Base-by-base conservation (phyloP, 2,113 vertebrate genomes). In the Ammodytes marinus region DNA sequence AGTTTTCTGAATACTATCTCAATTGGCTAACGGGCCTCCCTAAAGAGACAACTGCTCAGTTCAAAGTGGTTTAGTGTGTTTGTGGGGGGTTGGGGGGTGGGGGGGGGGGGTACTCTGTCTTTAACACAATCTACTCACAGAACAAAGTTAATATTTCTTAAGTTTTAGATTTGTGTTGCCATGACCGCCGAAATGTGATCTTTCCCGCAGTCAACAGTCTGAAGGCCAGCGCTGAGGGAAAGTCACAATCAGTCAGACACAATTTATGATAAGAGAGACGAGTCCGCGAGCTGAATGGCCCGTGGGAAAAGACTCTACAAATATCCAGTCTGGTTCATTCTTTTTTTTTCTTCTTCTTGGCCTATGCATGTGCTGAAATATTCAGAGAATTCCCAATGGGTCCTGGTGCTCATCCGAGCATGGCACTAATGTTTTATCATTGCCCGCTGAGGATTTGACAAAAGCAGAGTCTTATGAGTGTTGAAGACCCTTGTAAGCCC, bases 301-400 rank as follows among this genome's bases (percentile, higher is more conserved):
- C 73, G 74, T 94, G 93, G 93, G 93, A 95, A 95, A 91, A 57
- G 45, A 81, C 71, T 86, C 87, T 77, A 72, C 84, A 90, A 91
- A 93, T 90, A 89, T 88, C 90, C 67, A 74, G 69, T 79, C 59
- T 83, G 70, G 88, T 90, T 90, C 83, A 88, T 84, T 88, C 74
- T 69, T 65, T 40, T 5, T 42, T 54, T 72, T 19, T 87, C 67
- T 45, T 57, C 82, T 69, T 65, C 73, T 84, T 78, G 58, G 69
- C 55, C 60, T 87, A 17, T 69, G 73, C 50, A 1, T 46, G 77
- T 77, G 78, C 77, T 86, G 77, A 93, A 92, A 93, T 90, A 92
- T 91, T 90, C 85, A 43, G 68, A 82, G 81, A 88, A 92, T 84
- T 92, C 91, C 90, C 93, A 69, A 39, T 55, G 84, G 92, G 88